These are phyloP conservation scores for Enoplolaimus lenunculus DNA, from an alignment of 2,888 invertebrate genomes.

Conservation along the genomic window DNA sequence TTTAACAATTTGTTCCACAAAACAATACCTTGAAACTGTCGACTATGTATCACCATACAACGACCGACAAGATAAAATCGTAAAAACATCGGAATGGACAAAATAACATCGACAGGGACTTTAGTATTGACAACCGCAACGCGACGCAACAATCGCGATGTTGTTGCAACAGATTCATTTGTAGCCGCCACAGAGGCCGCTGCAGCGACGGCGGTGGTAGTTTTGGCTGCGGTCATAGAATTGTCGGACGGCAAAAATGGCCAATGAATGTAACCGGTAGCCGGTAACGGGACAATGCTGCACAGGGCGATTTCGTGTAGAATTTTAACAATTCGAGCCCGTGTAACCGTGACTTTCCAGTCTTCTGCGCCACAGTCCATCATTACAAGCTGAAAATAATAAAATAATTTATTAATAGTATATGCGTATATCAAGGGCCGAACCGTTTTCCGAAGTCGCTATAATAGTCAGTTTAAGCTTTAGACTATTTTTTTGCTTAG, in stretches of 20 bases:
- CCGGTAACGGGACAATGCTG: slow-evolving; percentile 7
- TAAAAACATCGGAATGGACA: slow-evolving; percentile 98
- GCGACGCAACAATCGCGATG: no score
- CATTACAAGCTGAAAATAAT: slow-evolving; percentile 16
- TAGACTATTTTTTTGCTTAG: no score
- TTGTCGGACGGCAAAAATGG: slow-evolving; percentile 9
- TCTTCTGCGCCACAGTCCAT: slow-evolving; percentile 18
- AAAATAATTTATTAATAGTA: no score
- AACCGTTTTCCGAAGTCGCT: no score
- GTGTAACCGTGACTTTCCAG: slow-evolving; percentile 13
- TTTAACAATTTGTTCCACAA: no score
- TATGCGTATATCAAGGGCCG: no score
- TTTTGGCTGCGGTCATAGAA: no score
- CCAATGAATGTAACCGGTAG: slow-evolving; percentile 9
- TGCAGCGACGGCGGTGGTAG: no score
- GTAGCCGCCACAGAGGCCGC: no score
- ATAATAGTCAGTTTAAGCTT: no score
- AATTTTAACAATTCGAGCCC: background rate
- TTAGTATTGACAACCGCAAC: no score
- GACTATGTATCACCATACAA: slow-evolving; percentile 97
- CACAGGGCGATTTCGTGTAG: background rate
- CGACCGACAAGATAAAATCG: slow-evolving; percentile 96
- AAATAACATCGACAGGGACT: slow-evolving; percentile 88
- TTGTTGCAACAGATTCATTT: no score
- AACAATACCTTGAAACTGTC: slow-evolving; percentile 70